Base-by-base conservation (phyloP, 2,797 vertebrate species). In the Orestias chungarensis region DNA sequence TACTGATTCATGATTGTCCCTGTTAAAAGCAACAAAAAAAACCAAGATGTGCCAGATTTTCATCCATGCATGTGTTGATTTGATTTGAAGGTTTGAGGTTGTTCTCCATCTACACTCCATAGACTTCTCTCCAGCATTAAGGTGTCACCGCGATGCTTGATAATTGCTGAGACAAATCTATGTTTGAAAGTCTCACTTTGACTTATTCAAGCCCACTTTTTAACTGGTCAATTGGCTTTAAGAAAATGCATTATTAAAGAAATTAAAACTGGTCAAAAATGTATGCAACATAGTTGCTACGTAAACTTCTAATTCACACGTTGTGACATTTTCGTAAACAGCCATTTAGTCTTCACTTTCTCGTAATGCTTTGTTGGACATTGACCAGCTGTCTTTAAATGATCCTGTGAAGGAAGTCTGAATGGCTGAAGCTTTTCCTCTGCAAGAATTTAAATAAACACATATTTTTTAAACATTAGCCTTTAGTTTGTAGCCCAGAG, bases 401-500 rank as follows among this genome's bases (percentile, higher is more conserved):
- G 50, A 40, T 40, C 47, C 17, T 25, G 61, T 59, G 31, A 31
- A 59, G 20, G 17, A 49, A 11, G 20, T 59, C 67, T 6, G 27
- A 71, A 31, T 50, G n/a, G n/a, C 64, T 43, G 77, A 62, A 52
- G 71, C 18, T 42, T 38, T 46, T 42, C 57, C 49, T 66, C 20
- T 8, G 43, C 42, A 68, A 49, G 18, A 70, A 74, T 14, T 42
- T 64, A 59, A 71, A 17, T 6, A 47, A 69, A 64, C 23, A 25
- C 33, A 73, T 77, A 64, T 47, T 31, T 46, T 70, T 25, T 2
- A 42, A 50, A 47, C 55, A 2, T 50, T 65, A 11, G 27, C 62
- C 40, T 20, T 29, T 10, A 70, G 50, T 75, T 76, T 81, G 55
- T 82, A 69, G 66, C 68, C 65, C 64, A 66, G 50, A 72, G 23